Base-by-base conservation (phyloP, 2,113 vertebrate genomes). In the Apteryx mantelli region DNA sequence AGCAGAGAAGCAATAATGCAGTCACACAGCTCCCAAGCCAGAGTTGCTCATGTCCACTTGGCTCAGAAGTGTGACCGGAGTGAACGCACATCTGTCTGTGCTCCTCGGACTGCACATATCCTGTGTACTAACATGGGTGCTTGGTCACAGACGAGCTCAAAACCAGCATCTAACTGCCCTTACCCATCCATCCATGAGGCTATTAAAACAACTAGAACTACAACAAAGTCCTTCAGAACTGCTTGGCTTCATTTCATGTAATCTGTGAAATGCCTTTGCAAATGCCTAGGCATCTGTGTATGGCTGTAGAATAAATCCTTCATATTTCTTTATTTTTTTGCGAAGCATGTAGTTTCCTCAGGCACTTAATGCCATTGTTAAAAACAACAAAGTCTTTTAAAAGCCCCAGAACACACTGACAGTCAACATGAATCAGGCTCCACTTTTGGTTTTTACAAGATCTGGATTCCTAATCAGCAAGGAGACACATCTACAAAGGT, bases 61-160 rank as follows among this genome's bases (percentile, higher is more conserved):
- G 30, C 52, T 28, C 16, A 38, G 5, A 61, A 75, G 34, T 1
- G 24, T 44, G 25, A 50, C 25, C 32, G 28, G 42, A 52, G 52
- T 32, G 73, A 44, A 52, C 1, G 11, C 25, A 8, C 12, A 3
- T 11, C 50, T 46, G 4, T 20, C 55, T 77, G 64, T 26, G 2
- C 46, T 73, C 52, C 44, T 46, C 0, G 1, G 26, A 13, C 42
- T 11, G 24, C 38, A 16, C 21, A 0, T 28, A 7, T 20, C 14
- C 16, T 81, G 34, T 64, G 48, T 70, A 42, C 30, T 69, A 17
- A 44, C 17, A 4, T 5, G 53, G 26, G 8, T 8, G 9, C 36
- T 7, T 5, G 32, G 48, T 46, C 42, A 15, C 34, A 40, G 69
- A 40, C 21, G 36, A 38, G 34, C 44, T 65, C 42, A 40, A 24